Base-by-base conservation (phyloP, 2,113 vertebrate genomes). In the Urocitellus parryii region DNA sequence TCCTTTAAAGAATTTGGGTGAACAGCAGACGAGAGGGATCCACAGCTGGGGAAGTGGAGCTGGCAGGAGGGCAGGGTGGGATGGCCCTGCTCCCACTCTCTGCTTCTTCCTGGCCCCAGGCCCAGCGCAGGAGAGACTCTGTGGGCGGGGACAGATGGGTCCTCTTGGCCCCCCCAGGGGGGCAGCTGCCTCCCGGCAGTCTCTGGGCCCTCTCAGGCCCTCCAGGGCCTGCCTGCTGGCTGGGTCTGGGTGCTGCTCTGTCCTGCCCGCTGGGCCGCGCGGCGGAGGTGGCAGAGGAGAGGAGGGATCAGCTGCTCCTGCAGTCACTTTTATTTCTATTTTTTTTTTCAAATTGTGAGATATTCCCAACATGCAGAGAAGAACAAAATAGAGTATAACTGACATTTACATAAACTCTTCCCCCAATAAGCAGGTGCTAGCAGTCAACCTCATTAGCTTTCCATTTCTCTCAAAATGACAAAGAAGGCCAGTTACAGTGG, bases 81-180 rank as follows among this genome's bases (percentile, higher is more conserved):
- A 7, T 4, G 39, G 29, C 45, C 20, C 61, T 27, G 18, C 8
- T 39, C 81, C 85, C 32, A 1, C 58, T 34, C 72, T 86, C 68
- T 85, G 73, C 37, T 11, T 37, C 77, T 48, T 77, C 45, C 78
- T 77, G 83, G 70, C 82, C 27, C 37, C 25, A 37, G 90, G 90
- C 74, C 88, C 86, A 90, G 90, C 32, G 68, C 32, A 56, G 32
- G n/a, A 56, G 79, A 56, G 56, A 51, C 58, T 73, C 67, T 37
- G 70, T 27, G 73, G 22, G 82, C 18, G 63, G 63, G n/a, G 39
- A 67, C 76, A 37, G 74, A 70, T 42, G 92, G 76, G 34, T 42
- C 61, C 56, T 56, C 34, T 1, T 27, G 86, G 27, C 83, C 74
- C 29, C n/a, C 84, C 20, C 39, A 3, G 25, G 10, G 16, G 68